Evolutionary conservation across 1,140 invertebrate species (phyloP), one percentile per base, ranked within the genome.

Genomic region (Bombus waltoni): DNA sequence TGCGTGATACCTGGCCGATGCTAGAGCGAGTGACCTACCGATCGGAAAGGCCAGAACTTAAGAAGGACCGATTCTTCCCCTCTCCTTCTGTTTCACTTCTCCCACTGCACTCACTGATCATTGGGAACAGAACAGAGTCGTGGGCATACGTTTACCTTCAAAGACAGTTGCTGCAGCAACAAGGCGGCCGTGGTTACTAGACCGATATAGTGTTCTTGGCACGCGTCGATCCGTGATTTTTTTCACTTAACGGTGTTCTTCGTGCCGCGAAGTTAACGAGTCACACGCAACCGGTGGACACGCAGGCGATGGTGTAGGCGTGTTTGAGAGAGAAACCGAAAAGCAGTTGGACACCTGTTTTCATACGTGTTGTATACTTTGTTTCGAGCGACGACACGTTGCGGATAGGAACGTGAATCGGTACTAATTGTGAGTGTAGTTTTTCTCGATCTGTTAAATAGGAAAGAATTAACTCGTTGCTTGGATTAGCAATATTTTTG

Each of bases 151-250:
- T 84, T 88, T 87, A 89, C 85, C 81, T 72, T 74, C 53, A 57
- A 89, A 83, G 85, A 89, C 85, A 83, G 88, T 89, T 53, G 84
- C 53, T 78, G 76, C 57, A 79, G 66, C 72, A 80, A 73, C 65
- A n/a, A 70, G 72, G n/a, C 75, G 15, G 15, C 74, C 70, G 9
- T 32, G 79, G 57, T 86, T 53, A 35, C 38, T 38, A 38, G 42
- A 57, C 35, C 10, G 40, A 28, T 38, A 38, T 66, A 66, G 6
- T 35, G 32, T 35, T 32, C 22, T 42, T 38, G 3, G 70, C 35
- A 47, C 32, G 71, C 25, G 59, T 35, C 47, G 11, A 15, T 38
- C 25, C 38, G 57, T n/a, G 53, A 77, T 78, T 62, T 78, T 62
- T 86, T 78, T n/a, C 82, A 42, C 42, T 78, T 76, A 80, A 86